Percentiles rank a stretch among this genome's conserved stretches.
Evolutionary conservation across 2,888 invertebrate genomes (phyloP).

Genomic region (Lucinisca nassula): DNA sequence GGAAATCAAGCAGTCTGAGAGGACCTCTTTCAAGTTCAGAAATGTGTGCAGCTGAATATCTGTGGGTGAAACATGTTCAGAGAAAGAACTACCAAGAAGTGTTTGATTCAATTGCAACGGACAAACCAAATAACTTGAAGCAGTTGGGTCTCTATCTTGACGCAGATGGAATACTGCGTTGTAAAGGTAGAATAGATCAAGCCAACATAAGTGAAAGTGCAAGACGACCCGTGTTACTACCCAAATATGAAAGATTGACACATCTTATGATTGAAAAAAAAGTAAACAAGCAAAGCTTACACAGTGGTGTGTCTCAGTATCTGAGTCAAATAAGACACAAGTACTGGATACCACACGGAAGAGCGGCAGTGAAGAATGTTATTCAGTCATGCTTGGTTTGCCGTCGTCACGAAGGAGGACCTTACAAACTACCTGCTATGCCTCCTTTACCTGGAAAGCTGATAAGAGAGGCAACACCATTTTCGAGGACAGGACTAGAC

Average conservation of each 20-base stretch:
- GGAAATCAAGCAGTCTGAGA: background rate
- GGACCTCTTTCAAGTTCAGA: background rate
- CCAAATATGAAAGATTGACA: background rate
- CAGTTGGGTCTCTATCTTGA: slow-evolving; percentile 28
- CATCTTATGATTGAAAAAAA: slow-evolving; percentile 19
- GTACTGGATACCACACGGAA: slow-evolving; percentile 13
- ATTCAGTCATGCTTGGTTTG: background rate
- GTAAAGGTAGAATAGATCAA: slow-evolving; percentile 18
- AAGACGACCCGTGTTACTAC: background rate
- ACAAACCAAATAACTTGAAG: background rate
- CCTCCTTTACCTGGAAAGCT: background rate
- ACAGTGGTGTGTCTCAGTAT: slow-evolving; percentile 2
- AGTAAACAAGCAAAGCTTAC: background rate
- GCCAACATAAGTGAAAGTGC: slow-evolving; percentile 11
- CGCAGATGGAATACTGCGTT: background rate
- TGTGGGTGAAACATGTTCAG: slow-evolving; percentile 35
- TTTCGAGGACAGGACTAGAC: slow-evolving; percentile 8
- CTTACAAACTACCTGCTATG: background rate
- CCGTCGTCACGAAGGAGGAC: slow-evolving; percentile 9
- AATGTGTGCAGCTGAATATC: slow-evolving; percentile 20
- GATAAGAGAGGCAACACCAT: background rate
- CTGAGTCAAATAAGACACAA: background rate
- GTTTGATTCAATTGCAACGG: background rate
- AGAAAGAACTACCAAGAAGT: background rate
- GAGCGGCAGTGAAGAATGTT: background rate